A percentile compares a stretch with the other conserved stretches of the same genome.
Conservation (phyloP, 2,113 vertebrate species). For the Mesocricetus auratus region DNA sequence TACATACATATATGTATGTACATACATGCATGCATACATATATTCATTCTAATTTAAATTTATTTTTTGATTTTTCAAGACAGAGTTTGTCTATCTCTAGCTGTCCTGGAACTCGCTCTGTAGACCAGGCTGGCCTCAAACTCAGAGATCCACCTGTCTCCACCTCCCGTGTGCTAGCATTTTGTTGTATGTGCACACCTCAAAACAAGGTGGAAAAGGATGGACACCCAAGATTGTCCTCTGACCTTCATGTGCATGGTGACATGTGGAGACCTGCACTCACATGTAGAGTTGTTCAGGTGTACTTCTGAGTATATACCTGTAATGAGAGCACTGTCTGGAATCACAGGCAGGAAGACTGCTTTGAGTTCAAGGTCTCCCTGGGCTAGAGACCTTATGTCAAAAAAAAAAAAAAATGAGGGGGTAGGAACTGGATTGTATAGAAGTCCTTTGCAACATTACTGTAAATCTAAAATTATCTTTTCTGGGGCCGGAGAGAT, state of each 20-base stretch:
- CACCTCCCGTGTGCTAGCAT: neutral
- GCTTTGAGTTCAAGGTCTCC: neutral
- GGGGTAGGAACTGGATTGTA: neutral
- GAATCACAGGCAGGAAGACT: neutral
- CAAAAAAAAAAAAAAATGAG: neutral
- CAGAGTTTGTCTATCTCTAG: neutral
- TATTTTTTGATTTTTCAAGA: neutral
- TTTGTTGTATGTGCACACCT: neutral
- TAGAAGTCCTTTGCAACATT: neutral
- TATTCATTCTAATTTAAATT: too few relatives aligned
- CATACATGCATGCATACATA: too few relatives aligned
- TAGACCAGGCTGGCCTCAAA: neutral
- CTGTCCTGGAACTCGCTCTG: neutral
- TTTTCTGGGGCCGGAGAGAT: too few relatives aligned
- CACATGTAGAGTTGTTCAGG: neutral
- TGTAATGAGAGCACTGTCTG: neutral
- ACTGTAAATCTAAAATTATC: constrained; percentile 11
- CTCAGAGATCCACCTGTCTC: neutral
- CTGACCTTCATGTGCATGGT: neutral
- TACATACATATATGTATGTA: too few relatives aligned
- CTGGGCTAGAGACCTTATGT: neutral
- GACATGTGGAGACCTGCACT: neutral
- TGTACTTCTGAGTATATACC: neutral
- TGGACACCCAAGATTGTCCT: too few relatives aligned
- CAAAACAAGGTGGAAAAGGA: neutral